These are phyloP conservation scores for Florisuga fusca DNA, from an alignment of 2,797 vertebrate species.

Conservation along the genomic window DNA sequence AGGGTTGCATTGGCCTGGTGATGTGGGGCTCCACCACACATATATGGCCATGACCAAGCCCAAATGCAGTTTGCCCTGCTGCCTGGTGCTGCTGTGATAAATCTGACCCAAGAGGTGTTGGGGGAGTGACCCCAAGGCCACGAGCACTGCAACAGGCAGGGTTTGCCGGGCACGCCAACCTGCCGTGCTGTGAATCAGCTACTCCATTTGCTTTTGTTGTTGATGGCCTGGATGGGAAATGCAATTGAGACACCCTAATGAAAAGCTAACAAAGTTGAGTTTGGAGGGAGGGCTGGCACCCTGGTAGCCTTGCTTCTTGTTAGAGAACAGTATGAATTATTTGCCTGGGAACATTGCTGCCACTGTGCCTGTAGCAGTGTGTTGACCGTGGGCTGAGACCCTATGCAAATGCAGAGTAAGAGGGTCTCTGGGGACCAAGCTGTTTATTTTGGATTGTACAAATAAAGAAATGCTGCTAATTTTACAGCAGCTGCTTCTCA, in stretches of 20 bases:
- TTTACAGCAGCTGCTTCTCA: slow-evolving; percentile 20
- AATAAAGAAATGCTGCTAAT: background rate
- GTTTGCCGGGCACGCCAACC: background rate
- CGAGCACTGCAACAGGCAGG: rapidly evolving
- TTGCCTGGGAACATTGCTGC: background rate
- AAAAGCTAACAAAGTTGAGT: slow-evolving; percentile 22
- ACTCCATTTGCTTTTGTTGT: background rate
- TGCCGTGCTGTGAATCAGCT: background rate
- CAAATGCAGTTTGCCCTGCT: background rate
- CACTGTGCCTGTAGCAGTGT: background rate
- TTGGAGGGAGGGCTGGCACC: background rate
- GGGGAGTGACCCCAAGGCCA: background rate
- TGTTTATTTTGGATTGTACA: slow-evolving; percentile 7
- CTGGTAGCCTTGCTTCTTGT: background rate
- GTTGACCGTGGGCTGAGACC: background rate
- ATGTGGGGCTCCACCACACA: background rate
- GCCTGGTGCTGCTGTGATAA: rapidly evolving
- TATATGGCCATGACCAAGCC: rapidly evolving
- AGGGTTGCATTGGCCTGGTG: background rate
- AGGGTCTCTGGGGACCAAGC: background rate
- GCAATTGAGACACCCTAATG: slow-evolving; percentile 50
- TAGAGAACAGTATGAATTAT: background rate
- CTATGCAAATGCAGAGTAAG: background rate
- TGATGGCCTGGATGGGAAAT: slow-evolving; percentile 14
- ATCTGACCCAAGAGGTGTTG: rapidly evolving